phyloP scores from a whole-genome alignment of 2,797 vertebrate genomes.

The Dendrocincla tyrannina region DNA sequence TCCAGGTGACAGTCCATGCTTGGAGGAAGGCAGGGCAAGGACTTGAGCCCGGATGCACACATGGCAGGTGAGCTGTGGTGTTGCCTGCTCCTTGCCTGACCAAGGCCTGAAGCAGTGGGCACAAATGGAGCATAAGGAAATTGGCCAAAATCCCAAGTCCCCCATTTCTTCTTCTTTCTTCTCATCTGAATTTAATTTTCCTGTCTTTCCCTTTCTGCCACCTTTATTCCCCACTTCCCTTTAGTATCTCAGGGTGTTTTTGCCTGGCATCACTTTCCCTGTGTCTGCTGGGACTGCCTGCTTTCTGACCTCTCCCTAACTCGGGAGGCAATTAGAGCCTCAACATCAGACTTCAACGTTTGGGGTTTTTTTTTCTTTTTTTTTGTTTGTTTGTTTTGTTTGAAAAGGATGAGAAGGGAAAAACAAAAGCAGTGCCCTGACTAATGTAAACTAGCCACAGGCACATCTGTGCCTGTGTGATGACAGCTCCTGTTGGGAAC shows the following conservation, averaged over 20 bases:
- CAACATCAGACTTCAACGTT: slow-evolving; percentile 3
- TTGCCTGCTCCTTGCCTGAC: background rate
- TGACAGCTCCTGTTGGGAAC: slow-evolving; percentile 12
- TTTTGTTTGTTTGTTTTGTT: background rate
- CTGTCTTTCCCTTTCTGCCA: background rate
- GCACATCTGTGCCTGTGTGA: background rate
- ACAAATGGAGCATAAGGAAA: background rate
- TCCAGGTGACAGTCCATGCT: background rate
- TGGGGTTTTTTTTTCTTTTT: background rate
- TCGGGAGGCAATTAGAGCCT: slow-evolving; percentile 2
- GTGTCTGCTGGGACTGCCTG: rapidly evolving
- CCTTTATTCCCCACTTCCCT: background rate
- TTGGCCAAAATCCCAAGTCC: background rate
- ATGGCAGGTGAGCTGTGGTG: background rate
- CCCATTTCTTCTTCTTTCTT: background rate
- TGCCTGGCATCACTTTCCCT: background rate
- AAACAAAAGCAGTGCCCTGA: slow-evolving; percentile 56
- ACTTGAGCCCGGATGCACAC: background rate
- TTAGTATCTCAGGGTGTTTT: background rate
- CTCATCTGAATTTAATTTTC: slow-evolving; percentile 7
- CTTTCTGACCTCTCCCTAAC: slow-evolving; percentile 20
- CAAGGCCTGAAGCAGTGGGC: background rate
- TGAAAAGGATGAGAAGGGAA: slow-evolving; percentile 63
- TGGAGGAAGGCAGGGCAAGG: background rate
- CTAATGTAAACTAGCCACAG: slow-evolving; percentile 12